A percentile compares a stretch with the other conserved stretches of the same genome.
Evolutionary conservation across 2,888 invertebrate genomes (phyloP).

Genomic region (Acronicta alni): DNA sequence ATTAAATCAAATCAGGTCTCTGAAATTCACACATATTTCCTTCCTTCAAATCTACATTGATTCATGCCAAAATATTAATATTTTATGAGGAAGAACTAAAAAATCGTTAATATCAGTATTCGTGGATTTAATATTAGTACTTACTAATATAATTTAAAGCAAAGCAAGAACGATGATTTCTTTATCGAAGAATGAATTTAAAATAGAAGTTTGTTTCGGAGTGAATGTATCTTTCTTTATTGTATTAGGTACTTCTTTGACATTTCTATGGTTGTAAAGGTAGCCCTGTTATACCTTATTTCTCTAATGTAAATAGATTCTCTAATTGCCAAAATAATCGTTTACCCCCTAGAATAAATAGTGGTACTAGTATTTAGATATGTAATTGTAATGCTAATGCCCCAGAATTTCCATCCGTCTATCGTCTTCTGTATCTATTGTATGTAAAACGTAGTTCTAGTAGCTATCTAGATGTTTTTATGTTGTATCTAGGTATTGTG

Average conservation of each 20-base stretch:
- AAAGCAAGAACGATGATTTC: not conserved
- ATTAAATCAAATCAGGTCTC: too few relatives aligned
- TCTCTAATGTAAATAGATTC: constrained; percentile 60
- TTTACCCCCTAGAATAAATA: constrained; percentile 59
- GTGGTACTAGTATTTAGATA: constrained; percentile 66
- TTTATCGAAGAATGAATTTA: not conserved
- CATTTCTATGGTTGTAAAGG: constrained; percentile 15
- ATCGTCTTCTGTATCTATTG: constrained; percentile 87
- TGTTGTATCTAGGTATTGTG: constrained; percentile 63
- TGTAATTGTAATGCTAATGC: constrained; percentile 85
- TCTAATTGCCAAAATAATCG: constrained; percentile 70
- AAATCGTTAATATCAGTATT: too few relatives aligned
- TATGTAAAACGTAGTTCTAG: constrained; percentile 82
- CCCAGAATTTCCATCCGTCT: constrained; percentile 90
- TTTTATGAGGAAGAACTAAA: too few relatives aligned
- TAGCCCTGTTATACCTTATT: constrained; percentile 48
- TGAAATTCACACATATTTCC: too few relatives aligned
- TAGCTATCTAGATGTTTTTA: constrained; percentile 78
- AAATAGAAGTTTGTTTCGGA: too few relatives aligned
- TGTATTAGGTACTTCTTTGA: not conserved
- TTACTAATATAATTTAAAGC: too few relatives aligned
- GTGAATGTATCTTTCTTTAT: not conserved
- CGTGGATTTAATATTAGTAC: too few relatives aligned
- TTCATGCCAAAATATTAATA: too few relatives aligned
- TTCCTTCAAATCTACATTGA: too few relatives aligned